Base-by-base conservation (phyloP, 2,888 invertebrate genomes). In the Eilema depressum region DNA sequence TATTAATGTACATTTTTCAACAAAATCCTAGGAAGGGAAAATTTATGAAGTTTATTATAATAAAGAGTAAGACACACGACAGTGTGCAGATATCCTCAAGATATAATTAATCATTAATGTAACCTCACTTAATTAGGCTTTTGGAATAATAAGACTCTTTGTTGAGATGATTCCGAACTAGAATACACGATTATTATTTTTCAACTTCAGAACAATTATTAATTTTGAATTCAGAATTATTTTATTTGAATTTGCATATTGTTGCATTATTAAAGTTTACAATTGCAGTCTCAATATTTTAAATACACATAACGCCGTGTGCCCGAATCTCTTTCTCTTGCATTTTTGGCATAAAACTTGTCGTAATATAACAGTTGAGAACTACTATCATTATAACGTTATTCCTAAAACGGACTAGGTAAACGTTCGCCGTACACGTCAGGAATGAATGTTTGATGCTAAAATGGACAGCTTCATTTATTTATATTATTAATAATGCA, bases 21-120 rank as follows among this genome's bases (percentile, higher is more conserved):
- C 92, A 84, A 91, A 94, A 93, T 93, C 94, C 94, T 93, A 94
- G 94, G 92, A 90, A 89, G 89, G 88, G 86, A 88, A 89, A 85
- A 77, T 75, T 77, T 80, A 73, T 65, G 30, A 73, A 70, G 69
- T 71, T 57, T 78, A 65, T 74, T 63, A 68, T 53, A 53, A 26
- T 33, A n/a, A 65, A 66, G 66, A 71, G 26, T n/a, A 57, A 26
- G 59, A 53, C 68, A 47, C 71, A 64, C 56, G 66, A 17, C 25
- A 56, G 11, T 12, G 23, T 1, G 23, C 10, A 17, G 12, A 28
- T 53, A 53, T 53, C 53, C n/a, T 53, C 53, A n/a, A 10, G n/a
- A 10, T 17, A 53, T 53, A 53, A 53, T 53, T 53, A n/a, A n/a
- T 20, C n/a, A n/a, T 47, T 53, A 53, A 53, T 53, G 53, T 53